Evolutionary conservation across 2,888 invertebrate genomes (phyloP), one percentile per base, ranked within the genome.

Genomic region (Acrobasis suavella): DNA sequence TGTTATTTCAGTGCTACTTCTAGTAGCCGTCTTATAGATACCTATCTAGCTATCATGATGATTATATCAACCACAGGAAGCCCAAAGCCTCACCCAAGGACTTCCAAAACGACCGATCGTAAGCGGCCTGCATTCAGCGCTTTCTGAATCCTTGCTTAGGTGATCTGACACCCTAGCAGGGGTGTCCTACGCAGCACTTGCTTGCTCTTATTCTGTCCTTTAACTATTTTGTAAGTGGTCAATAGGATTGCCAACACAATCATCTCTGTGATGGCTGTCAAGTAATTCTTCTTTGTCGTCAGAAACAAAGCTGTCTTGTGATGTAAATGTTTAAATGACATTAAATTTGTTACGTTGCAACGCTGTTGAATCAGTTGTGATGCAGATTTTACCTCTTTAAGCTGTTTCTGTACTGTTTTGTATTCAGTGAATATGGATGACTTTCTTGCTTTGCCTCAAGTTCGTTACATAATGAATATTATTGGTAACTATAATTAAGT

Each of bases 261-360:
- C 56, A 42, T n/a, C 12, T 39, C 42, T 15, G 56, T 16, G 56
- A 56, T 56, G 56, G 56, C 39, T 56, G 56, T 56, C 56, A 56
- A 56, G 56, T 56, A 56, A 56, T 69, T 74, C 73, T 72, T 75
- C 67, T 65, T 32, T 56, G 56, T 56, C 42, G 56, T 39, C 64
- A 46, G 49, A 63, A 56, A 75, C 72, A 76, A 74, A 67, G 62
- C 54, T 22, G 32, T 50, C 50, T 74, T 75, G 72, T 72, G 60
- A 76, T 76, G 76, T 65, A 70, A 75, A 76, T 77, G 69, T 66
- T 69, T 60, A 61, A 72, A 74, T 70, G 77, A 70, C 77, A 77
- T 76, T 75, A 76, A 72, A 60, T 60, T 42, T 56, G 39, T 56
- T 42, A 42, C 56, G 56, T 56, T 56, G 42, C 56, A 42, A 56